Evolutionary conservation across 1,140 invertebrate genomes (phyloP).

Genomic region (Delia radicum): DNA sequence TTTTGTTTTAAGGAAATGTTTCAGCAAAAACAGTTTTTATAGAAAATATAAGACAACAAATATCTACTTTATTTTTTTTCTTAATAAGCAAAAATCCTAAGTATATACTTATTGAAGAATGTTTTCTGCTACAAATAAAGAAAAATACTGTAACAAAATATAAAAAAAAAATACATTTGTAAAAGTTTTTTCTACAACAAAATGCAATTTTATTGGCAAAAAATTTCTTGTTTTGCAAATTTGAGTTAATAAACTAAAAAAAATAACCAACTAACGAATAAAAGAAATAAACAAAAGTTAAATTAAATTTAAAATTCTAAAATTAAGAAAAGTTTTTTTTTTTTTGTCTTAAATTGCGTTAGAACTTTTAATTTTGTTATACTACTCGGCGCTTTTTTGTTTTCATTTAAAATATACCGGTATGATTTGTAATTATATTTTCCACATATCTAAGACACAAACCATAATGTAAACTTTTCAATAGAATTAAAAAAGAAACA

Average conservation of each 20-base stretch:
- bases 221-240: not conserved
- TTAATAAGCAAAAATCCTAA: not conserved
- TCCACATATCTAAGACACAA: slow-evolving; percentile 1
- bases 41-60: not conserved
- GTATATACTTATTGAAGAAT: not conserved
- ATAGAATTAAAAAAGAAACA: not conserved
- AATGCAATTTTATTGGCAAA: not conserved
- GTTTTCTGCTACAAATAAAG: not conserved
- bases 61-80: not conserved
- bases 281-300: not conserved
- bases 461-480: not conserved
- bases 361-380: not conserved
- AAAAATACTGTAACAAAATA: not conserved
- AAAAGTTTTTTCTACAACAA: not conserved
- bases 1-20: not conserved
- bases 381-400: not conserved
- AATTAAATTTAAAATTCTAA: not conserved
- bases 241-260: not conserved
- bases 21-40: not conserved
- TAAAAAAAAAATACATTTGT: not conserved
- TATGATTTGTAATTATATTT: slow-evolving; percentile 20
- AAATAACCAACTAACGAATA: not conserved
- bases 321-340: not conserved
- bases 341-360: not conserved
- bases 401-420: too few relatives aligned